Evolutionary conservation across 2,888 invertebrate species (phyloP), one percentile per base, ranked within the genome.

Genomic region (Sipunculus nudus): DNA sequence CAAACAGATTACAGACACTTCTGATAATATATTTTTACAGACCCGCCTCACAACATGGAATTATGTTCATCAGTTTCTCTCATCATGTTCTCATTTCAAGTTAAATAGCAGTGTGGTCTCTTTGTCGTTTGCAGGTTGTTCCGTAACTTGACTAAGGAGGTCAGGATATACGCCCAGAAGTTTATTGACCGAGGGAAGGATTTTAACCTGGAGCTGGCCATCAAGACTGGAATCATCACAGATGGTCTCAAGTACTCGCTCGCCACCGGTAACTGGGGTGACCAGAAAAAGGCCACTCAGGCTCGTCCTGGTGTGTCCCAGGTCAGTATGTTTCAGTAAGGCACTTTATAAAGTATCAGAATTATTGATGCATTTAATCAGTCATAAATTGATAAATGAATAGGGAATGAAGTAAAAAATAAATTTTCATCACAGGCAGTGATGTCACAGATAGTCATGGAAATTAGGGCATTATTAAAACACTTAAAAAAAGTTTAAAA

Each of bases 251-350:
- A 96, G 73, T 99, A 99, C 82, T 99, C 99, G 0, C 87, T 99
- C 75, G 99, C 99, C 72, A 99, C 99, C 32, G 99, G 99, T 38
- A 99, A 99, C 85, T 99, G 99, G 99, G 99, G 99, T 48, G 99
- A 99, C 83, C 99, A 99, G 86, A 99, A 99, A 85, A 99, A 99
- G 83, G 99, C 99, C 58, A 98, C 99, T 89, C 96, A 96, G 86
- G 97, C 95, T 25, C 88, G 96, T 85, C 96, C 96, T 73, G 96
- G 96, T 48, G 96, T 96, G 28, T 94, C 95, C 48, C 94, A 96
- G 88, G 88, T 88, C 19, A n/a, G n/a, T n/a, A n/a, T n/a, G n/a
- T n/a, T n/a, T 45, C 19, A 21, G 19, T 13, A 10, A 38, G n/a
- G n/a, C n/a, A n/a, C 38, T 38, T 16, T 16, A 38, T 16, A 16